Evolutionary conservation across 2,888 invertebrate species (phyloP), one percentile per base, ranked within the genome.

Genomic region (Lordiphosa andalusiaca): DNA sequence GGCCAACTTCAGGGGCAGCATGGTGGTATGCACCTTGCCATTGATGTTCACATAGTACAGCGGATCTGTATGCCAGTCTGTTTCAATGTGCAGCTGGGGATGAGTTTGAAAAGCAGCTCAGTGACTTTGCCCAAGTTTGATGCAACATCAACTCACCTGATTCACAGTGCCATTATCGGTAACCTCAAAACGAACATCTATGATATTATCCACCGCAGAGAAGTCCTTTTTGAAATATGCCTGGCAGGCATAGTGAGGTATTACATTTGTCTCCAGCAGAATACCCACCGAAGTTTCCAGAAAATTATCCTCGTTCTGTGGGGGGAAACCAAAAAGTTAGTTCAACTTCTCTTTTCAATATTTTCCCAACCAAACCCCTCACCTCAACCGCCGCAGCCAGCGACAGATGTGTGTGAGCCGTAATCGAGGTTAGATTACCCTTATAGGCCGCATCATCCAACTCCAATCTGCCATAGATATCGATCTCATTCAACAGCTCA

Each of bases 141-240:
- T 2, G 25, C 4, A 16, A 16, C 2, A 1, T 10, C 2, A 21
- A 16, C 4, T 89, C 68, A 92, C 92, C 82, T 91, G 91, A 69
- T 91, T 92, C 33, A 90, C 85, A 7, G 90, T 91, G 3, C 90
- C 89, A 10, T 92, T 91, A 63, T 93, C 92, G 2, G 90, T 90
- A 16, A 93, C 90, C 48, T 92, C 91, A 41, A 94, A 91, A 9
- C 92, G 92, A 2, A 94, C 91, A 25, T 92, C 92, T 0, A 95
- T 81, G 2, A 90, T 88, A 66, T 93, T 94, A 70, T 94, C 93
- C 0, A 90, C 88, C 0, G 92, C 91, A 0, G 93, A 92, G 65
- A 93, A 93, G 75, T 94, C 93, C 72, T 94, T 94, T 72, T 93
- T 93, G 41, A 93, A 91, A 69, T 91, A 91, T 74, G 93, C 90